Evolutionary conservation across 2,113 vertebrate genomes (phyloP).

Genomic region (Ictalurus furcatus): DNA sequence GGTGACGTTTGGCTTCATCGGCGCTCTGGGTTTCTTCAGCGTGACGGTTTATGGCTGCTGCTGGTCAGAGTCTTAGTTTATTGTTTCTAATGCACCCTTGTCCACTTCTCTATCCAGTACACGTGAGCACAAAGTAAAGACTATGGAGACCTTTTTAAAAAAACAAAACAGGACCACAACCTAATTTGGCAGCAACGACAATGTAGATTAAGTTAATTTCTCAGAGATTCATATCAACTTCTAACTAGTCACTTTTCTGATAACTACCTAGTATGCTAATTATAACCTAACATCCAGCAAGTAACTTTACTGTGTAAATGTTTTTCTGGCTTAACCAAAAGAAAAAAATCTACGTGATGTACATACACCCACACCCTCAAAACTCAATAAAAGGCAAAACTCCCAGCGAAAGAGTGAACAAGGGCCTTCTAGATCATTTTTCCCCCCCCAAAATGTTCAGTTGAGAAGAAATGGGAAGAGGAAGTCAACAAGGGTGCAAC

Average conservation of each 20-base stretch:
- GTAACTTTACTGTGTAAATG: not conserved
- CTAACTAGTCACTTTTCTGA: not conserved
- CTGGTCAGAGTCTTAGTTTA: constrained; percentile 57
- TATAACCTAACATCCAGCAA: not conserved
- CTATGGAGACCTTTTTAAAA: not conserved
- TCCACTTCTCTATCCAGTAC: not conserved
- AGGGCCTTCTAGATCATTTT: not conserved
- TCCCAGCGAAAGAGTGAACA: not conserved
- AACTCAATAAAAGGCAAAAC: not conserved
- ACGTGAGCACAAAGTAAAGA: not conserved
- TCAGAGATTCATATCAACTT: not conserved
- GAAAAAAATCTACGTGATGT: not conserved
- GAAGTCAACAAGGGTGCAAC: not conserved
- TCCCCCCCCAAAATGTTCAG: not conserved
- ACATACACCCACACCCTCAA: not conserved
- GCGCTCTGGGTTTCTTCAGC: constrained; percentile 53
- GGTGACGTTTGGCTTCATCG: constrained; percentile 57
- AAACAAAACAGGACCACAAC: not conserved
- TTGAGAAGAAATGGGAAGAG: not conserved
- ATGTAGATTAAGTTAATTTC: not conserved
- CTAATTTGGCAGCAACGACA: not conserved
- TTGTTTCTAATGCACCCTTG: not conserved
- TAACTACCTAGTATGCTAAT: too few species aligned
- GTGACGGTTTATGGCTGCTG: constrained; percentile 56
- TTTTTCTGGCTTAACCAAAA: not conserved